A percentile compares a stretch with the other conserved stretches of the same genome.
Conservation (phyloP, 2,797 vertebrate species). For the Antrozous pallidus region DNA sequence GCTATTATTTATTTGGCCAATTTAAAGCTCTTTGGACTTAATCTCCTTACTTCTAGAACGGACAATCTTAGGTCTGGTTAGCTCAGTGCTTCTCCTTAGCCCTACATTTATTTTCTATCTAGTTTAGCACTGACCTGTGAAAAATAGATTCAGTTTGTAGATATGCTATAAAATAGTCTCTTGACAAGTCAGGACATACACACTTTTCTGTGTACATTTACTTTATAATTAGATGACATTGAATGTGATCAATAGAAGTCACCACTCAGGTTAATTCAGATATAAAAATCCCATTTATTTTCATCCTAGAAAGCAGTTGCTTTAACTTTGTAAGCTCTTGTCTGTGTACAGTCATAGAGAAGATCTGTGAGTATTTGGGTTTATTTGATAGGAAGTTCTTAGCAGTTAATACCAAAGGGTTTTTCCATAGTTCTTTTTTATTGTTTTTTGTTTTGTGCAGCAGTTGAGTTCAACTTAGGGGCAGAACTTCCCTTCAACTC, state of each 20-base stretch:
- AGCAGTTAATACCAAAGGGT: slow-evolving; percentile 10
- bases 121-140: not conserved
- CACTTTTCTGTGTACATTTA: not conserved
- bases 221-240: not conserved
- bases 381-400: slow-evolving; percentile 48
- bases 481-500: slow-evolving; percentile 10
- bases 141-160: not conserved
- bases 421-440: slow-evolving; percentile 39
- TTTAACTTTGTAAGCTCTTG: not conserved
- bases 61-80: not conserved
- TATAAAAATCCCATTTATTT: not conserved
- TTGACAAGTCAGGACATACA: not conserved
- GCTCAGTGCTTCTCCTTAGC: not conserved
- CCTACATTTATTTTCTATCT: not conserved
- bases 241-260: not conserved
- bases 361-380: not conserved
- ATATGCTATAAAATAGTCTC: not conserved
- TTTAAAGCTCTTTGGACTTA: not conserved
- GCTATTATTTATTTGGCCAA: not conserved
- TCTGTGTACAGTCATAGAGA: not conserved
- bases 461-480: slow-evolving; percentile 19
- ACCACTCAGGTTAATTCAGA: not conserved
- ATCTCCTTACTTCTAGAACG: not conserved
- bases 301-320: not conserved
- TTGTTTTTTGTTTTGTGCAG: not conserved